Evolutionary conservation across 2,888 invertebrate genomes (phyloP).

Genomic region (Cremastinae sp.): DNA sequence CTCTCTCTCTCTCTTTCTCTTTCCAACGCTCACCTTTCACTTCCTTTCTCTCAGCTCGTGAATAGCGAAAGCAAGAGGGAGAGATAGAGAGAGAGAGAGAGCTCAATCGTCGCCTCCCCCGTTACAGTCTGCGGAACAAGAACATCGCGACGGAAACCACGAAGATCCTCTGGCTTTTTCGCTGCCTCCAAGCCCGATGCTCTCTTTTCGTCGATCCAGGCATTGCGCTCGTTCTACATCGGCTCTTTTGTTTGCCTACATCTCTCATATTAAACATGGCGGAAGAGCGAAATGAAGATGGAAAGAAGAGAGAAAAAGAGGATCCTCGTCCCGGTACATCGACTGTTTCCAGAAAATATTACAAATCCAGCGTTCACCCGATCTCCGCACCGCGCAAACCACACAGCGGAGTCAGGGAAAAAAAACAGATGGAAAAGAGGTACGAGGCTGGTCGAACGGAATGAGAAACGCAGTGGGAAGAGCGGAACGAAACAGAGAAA

Average conservation of each 20-base stretch:
- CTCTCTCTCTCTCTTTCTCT: constrained; percentile 44
- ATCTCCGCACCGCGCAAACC: constrained; percentile 42
- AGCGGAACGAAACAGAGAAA: constrained; percentile 24
- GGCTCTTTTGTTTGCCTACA: constrained; percentile 79
- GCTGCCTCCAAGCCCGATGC: constrained; percentile 45
- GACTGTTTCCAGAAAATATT: constrained; percentile 64
- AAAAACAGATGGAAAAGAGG: constrained; percentile 9
- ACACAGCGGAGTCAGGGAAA: constrained; percentile 30
- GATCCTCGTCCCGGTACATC: constrained; percentile 51
- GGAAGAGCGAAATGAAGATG: constrained; percentile 53
- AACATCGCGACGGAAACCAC: constrained; percentile 48
- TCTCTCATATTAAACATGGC: constrained; percentile 77
- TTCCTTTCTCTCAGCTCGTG: constrained; percentile 50
- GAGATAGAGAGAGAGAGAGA: constrained; percentile 38
- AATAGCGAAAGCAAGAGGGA: constrained; percentile 49
- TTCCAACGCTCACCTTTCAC: constrained; percentile 55
- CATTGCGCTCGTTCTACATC: constrained; percentile 69
- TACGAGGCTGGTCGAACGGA: constrained; percentile 15
- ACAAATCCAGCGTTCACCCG: constrained; percentile 56
- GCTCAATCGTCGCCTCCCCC: constrained; percentile 49
- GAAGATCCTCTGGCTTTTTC: constrained; percentile 45
- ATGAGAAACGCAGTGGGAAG: constrained; percentile 25
- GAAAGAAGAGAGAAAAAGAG: constrained; percentile 17
- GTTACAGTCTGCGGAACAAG: constrained; percentile 3
- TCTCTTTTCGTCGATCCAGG: constrained; percentile 62